Conservation (phyloP, 2,797 vertebrate species). For the Syngnathus rostellatus region DNA sequence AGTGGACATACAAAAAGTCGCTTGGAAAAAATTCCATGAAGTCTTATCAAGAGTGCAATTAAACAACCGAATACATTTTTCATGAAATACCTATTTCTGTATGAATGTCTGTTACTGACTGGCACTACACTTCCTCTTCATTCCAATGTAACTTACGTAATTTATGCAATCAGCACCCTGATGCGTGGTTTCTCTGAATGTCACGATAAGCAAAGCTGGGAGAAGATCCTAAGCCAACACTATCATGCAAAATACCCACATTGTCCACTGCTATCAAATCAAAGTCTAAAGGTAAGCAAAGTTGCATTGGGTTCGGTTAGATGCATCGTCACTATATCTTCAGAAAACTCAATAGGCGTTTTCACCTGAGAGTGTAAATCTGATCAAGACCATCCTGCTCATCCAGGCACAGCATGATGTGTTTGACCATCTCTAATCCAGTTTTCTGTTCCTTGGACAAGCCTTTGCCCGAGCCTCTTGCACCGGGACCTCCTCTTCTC, state of each 20-base stretch:
- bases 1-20: neutral
- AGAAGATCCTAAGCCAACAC: neutral
- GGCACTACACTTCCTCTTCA: neutral
- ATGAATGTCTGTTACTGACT: neutral
- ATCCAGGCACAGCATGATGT: conserved; percentile 78
- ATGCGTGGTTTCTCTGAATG: too few relatives aligned
- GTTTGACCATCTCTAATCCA: conserved; percentile 75
- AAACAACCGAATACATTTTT: neutral
- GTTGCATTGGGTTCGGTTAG: neutral
- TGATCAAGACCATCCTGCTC: conserved; percentile 81
- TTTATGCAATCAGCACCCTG: too few relatives aligned
- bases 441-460: conserved; percentile 75
- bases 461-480: conserved; percentile 61
- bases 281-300: neutral
- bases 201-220: too few relatives aligned
- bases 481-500: conserved; percentile 17
- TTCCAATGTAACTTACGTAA: too few relatives aligned
- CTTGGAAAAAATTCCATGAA: neutral
- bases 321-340: neutral
- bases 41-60: neutral
- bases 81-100: neutral
- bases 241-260: neutral
- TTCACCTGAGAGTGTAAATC: conserved; percentile 85
- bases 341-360: neutral
- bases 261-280: neutral